Evolutionary conservation across 2,113 vertebrate genomes (phyloP).

Genomic region (Centrocercus urophasianus): DNA sequence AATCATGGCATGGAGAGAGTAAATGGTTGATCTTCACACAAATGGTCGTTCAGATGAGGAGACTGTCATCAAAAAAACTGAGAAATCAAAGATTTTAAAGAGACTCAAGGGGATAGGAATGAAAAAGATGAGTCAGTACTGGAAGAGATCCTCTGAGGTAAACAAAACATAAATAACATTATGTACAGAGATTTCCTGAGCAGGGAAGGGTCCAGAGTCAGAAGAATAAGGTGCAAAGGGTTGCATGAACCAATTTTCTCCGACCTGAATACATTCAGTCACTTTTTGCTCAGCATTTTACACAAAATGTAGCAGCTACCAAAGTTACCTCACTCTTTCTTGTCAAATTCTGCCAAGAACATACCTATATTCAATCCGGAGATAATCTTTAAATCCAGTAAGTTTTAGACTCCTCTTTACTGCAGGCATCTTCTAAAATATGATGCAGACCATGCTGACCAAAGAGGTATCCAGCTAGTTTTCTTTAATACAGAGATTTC

Average conservation of each 20-base stretch:
- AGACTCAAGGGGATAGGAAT: background rate
- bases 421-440: background rate
- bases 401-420: background rate
- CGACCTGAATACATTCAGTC: background rate
- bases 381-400: background rate
- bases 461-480: background rate
- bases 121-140: background rate
- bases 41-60: background rate
- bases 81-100: background rate
- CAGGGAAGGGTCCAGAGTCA: background rate
- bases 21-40: background rate
- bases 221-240: background rate
- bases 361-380: background rate
- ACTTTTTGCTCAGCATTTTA: background rate
- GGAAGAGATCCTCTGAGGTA: background rate
- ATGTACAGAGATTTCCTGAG: background rate
- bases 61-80: background rate
- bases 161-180: background rate
- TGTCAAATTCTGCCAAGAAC: rapidly evolving
- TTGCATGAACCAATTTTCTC: background rate
- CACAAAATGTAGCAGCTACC: background rate
- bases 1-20: background rate
- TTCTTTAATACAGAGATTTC: background rate
- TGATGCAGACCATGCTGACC: background rate
- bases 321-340: background rate